phyloP scores from a whole-genome alignment of 2,113 vertebrate genomes.

The Amia ocellicauda region DNA sequence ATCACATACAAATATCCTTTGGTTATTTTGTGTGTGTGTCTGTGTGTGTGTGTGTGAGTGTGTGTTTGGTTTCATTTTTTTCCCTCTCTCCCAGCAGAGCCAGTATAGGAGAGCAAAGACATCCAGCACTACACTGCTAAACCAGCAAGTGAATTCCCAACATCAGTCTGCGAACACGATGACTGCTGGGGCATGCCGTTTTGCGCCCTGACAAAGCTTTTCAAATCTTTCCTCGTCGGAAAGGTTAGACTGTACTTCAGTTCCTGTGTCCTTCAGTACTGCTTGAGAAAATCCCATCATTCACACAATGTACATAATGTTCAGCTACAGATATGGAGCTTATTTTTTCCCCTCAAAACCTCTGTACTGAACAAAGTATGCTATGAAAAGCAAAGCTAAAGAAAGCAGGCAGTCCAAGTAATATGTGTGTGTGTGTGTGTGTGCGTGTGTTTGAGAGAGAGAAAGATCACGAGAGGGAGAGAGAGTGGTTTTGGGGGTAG shows the following conservation, averaged over 20 bases:
- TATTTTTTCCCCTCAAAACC: not conserved
- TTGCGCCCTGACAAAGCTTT: slow-evolving; percentile 8
- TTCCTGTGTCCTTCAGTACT: too few species aligned
- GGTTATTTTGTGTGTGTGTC: too few species aligned
- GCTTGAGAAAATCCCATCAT: not conserved
- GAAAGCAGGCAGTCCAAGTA: slow-evolving; percentile 29
- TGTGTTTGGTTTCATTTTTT: too few species aligned
- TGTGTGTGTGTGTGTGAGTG: too few species aligned
- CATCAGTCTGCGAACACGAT: not conserved
- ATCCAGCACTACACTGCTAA: too few species aligned
- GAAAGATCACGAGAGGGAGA: slow-evolving; percentile 28
- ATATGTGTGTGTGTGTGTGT: slow-evolving; percentile 1
- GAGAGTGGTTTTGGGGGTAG: slow-evolving; percentile 25
- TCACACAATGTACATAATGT: not conserved
- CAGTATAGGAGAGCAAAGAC: too few species aligned
- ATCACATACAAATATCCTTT: too few species aligned
- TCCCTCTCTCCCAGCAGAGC: too few species aligned
- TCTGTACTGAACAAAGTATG: not conserved
- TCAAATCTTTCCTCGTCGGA: not conserved
- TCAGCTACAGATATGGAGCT: not conserved
- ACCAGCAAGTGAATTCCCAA: too few species aligned
- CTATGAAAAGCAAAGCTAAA: slow-evolving; percentile 5
- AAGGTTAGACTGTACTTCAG: too few species aligned
- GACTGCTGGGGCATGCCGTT: not conserved
- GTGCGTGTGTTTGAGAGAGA: not conserved